Evolutionary conservation across 2,113 vertebrate species (phyloP), one percentile per base, ranked within the genome.

Genomic region (Elephantulus edwardii): DNA sequence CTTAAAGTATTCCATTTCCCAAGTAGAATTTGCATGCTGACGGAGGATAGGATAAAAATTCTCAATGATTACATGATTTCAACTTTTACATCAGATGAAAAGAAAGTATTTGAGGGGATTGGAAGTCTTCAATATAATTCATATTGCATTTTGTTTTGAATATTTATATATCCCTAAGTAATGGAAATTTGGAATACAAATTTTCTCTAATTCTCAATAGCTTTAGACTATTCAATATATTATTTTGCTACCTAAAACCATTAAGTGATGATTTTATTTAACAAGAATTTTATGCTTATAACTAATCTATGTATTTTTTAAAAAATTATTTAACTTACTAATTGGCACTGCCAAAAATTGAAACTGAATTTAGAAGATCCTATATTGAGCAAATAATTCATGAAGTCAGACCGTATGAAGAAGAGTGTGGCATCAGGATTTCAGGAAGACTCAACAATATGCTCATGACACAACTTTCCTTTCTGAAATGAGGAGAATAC

Each of bases 1-100:
- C 70, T 79, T 35, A 64, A 91, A 86, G 3, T 20, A 86, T 70
- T 54, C 44, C 72, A 64, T 14, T 17, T 74, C 4, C 6, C 35
- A 62, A 91, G 46, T 3, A 75, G 1, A 44, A 90, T 92, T 92
- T 91, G 26, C 16, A 79, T 88, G 83, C 66, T 86, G 58, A 89
- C 75, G 38, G 9, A 50, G 0, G 14, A 72, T 77, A 78, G 38
- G 64, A 40, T 80, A 60, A 71, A 88, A 92, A 9, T 64, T 50
- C 3, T 52, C 19, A 56, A 8, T 82, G 66, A 74, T 77, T 33
- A 38, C 46, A 56, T 14, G 30, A 68, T 62, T 78, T 84, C 28
- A 62, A n/a, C 44, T 72, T 82, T 48, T 62, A 6, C 26, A 82
- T 5, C 44, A 83, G 11, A 5, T 75, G 9, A 79, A 88, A 48